Evolutionary conservation across 1,140 invertebrate genomes (phyloP).

Genomic region (Pachypeltis micranthus): DNA sequence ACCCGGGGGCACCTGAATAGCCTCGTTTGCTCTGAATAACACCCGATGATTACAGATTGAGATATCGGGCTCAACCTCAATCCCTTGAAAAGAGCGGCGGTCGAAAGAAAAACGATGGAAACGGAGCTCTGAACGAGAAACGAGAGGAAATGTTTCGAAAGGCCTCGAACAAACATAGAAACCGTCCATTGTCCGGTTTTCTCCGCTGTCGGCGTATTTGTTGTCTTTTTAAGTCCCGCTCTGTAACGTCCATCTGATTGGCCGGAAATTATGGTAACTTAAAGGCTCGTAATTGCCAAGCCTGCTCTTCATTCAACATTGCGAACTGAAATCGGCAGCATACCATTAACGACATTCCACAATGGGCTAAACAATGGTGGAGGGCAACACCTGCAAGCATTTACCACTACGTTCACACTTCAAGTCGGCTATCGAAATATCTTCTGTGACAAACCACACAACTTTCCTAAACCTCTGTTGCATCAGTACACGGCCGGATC

Average conservation of each 20-base stretch:
- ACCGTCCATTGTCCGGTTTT: conserved; percentile 1
- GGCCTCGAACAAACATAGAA: background rate
- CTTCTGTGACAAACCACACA: too few relatives aligned
- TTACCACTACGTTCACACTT: too few relatives aligned
- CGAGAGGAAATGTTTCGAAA: background rate
- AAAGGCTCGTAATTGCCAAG: background rate
- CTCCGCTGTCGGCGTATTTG: background rate
- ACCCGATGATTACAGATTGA: conserved; percentile 7
- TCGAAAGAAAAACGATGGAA: too few relatives aligned
- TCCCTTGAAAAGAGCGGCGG: background rate
- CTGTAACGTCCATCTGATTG: background rate
- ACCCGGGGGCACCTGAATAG: conserved; percentile 1
- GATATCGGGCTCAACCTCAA: background rate
- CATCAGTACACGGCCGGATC: too few relatives aligned
- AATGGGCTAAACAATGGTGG: too few relatives aligned
- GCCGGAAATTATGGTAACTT: background rate
- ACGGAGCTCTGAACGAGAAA: too few relatives aligned
- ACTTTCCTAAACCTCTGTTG: too few relatives aligned
- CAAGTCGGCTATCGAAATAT: too few relatives aligned
- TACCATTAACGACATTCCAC: too few relatives aligned
- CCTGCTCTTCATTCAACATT: too few relatives aligned
- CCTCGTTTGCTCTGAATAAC: conserved; percentile 9
- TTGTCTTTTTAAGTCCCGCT: background rate
- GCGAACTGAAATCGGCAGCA: too few relatives aligned
- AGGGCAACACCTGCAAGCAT: too few relatives aligned